phyloP scores from a whole-genome alignment of 2,113 vertebrate species.

The Gulo gulo region DNA sequence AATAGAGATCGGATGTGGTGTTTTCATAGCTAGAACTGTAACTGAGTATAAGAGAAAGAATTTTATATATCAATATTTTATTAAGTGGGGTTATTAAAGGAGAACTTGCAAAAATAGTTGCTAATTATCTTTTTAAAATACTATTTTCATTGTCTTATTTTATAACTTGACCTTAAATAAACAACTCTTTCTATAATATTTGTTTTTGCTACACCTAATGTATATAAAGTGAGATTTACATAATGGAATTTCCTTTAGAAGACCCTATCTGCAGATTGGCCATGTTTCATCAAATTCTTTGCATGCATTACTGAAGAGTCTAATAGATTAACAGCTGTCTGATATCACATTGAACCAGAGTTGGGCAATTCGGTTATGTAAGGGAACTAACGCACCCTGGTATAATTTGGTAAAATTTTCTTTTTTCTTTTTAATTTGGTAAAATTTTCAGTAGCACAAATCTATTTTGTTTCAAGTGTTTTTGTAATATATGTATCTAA shows the following conservation, averaged over 20 bases:
- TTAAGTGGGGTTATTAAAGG: not conserved
- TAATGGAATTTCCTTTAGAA: conserved; percentile 6
- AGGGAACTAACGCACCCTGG: not conserved
- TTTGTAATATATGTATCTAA: not conserved
- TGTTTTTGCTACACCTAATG: not conserved
- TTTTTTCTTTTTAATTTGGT: not conserved
- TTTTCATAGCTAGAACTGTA: conserved; percentile 10
- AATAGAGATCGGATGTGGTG: not conserved
- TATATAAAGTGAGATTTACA: not conserved
- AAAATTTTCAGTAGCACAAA: conserved; percentile 23
- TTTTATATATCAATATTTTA: not conserved
- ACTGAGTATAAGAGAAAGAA: not conserved
- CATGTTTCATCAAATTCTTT: not conserved
- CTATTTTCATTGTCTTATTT: not conserved
- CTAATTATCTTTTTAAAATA: not conserved
- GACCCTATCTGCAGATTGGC: not conserved
- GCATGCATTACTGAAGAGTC: not conserved
- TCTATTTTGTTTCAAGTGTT: conserved; percentile 13
- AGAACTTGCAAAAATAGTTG: not conserved
- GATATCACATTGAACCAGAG: not conserved
- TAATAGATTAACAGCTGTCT: not conserved
- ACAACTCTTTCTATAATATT: not conserved
- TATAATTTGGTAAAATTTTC: not conserved
- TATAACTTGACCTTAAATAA: not conserved
- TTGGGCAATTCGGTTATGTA: not conserved